These are phyloP conservation scores for Liodrosophila aerea DNA, from an alignment of 2,888 invertebrate species.

Conservation along the genomic window DNA sequence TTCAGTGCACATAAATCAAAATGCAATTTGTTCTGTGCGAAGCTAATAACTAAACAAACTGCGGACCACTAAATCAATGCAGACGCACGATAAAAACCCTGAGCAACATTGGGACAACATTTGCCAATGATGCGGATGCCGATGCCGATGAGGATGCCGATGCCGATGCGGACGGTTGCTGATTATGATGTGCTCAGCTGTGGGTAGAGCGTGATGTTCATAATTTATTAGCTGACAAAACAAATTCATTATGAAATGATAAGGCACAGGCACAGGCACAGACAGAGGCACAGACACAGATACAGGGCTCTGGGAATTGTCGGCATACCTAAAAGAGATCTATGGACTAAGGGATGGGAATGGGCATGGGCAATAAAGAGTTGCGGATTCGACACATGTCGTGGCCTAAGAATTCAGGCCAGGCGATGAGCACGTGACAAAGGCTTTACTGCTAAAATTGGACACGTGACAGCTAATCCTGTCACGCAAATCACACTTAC, in stretches of 20 bases:
- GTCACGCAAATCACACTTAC: conserved; percentile 56
- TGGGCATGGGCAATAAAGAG: conserved; percentile 22
- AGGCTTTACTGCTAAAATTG: conserved; percentile 28
- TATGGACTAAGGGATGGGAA: background rate
- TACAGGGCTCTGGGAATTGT: conserved; percentile 63
- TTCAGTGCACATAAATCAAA: conserved; percentile 74
- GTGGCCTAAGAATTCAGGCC: conserved; percentile 23
- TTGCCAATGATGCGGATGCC: conserved; percentile 44
- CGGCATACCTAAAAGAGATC: conserved; percentile 41
- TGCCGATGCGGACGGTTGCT: conserved; percentile 45
- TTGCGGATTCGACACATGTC: conserved; percentile 13
- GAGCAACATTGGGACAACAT: conserved; percentile 39
- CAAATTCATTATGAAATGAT: conserved; percentile 78
- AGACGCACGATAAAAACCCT: conserved; percentile 57
- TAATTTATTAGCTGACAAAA: conserved; percentile 79
- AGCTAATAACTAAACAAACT: conserved; percentile 77
- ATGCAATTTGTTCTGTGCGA: conserved; percentile 76
- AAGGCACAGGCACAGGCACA: conserved; percentile 49
- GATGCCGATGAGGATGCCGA: conserved; percentile 30
- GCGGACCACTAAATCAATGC: conserved; percentile 72
- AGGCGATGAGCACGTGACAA: conserved; percentile 49
- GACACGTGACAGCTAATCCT: conserved; percentile 57
- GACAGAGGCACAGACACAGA: conserved; percentile 48
- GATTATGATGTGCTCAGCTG: conserved; percentile 64
- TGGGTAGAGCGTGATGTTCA: conserved; percentile 62